Evolutionary conservation across 2,888 invertebrate genomes (phyloP).

Genomic region (Apamea crenata): DNA sequence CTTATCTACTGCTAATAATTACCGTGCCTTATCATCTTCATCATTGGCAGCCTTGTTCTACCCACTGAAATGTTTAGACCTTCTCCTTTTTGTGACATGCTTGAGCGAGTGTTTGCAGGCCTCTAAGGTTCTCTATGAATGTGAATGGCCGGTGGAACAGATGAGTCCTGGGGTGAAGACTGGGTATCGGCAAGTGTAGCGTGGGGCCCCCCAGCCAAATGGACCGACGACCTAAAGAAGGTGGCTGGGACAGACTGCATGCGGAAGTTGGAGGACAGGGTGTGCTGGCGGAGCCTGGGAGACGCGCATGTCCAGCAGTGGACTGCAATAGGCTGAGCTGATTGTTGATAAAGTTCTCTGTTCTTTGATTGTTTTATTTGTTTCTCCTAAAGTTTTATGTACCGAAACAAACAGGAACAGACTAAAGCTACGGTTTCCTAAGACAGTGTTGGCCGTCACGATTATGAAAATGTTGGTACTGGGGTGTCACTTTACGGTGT

Average conservation of each 20-base stretch:
- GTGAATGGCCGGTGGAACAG: neutral
- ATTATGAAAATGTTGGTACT: neutral
- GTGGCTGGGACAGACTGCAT: too few relatives aligned
- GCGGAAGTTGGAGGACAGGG: too few relatives aligned
- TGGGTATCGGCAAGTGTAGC: too few relatives aligned
- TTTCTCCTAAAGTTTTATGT: neutral
- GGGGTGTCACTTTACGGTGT: neutral
- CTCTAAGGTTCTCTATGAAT: neutral
- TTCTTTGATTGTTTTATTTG: neutral
- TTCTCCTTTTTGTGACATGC: neutral
- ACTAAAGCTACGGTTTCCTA: neutral
- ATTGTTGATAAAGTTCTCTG: neutral
- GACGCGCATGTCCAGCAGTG: too few relatives aligned
- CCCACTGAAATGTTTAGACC: neutral
- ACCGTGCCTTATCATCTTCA: too few relatives aligned
- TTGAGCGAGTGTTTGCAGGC: too few relatives aligned
- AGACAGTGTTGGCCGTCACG: neutral
- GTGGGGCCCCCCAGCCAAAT: too few relatives aligned
- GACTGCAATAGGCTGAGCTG: too few relatives aligned
- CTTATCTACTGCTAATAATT: neutral
- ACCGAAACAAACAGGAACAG: too few relatives aligned
- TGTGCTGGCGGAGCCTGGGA: too few relatives aligned
- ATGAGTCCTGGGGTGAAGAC: too few relatives aligned
- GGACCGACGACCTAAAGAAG: too few relatives aligned
- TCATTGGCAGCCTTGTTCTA: neutral